A percentile compares a stretch with the other conserved stretches of the same genome.
phyloP scores from a whole-genome alignment of 2,797 vertebrate genomes.

The Pantherophis alleghaniensis region DNA sequence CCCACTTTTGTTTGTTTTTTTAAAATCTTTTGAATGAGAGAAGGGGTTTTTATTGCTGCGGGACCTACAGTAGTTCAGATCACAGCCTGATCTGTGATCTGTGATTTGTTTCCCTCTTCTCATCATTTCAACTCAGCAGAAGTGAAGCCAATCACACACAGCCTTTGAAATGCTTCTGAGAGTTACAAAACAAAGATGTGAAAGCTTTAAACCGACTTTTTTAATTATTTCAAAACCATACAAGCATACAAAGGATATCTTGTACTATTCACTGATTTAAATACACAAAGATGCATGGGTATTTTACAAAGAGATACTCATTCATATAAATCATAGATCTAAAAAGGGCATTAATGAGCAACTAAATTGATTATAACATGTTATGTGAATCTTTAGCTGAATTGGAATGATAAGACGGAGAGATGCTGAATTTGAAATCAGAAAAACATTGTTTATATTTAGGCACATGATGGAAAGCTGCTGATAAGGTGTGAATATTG shows the following conservation, averaged over 20 bases:
- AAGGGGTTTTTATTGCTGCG: neutral
- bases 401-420: constrained; percentile 23
- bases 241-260: neutral
- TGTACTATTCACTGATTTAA: neutral
- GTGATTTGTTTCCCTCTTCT: neutral
- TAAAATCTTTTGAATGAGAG: neutral
- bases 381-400: neutral
- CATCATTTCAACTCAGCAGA: neutral
- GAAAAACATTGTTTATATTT: neutral
- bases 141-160: neutral
- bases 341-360: neutral
- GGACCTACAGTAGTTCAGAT: neutral
- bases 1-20: neutral
- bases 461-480: accelerated
- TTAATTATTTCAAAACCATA: neutral
- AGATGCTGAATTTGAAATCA: neutral
- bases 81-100: neutral
- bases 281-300: neutral
- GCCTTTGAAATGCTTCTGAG: neutral
- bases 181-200: too few species aligned
- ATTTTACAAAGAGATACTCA: neutral
- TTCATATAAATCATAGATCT: neutral
- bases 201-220: neutral
- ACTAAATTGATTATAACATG: neutral
- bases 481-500: neutral